Conservation (phyloP, 2,888 invertebrate species). For the Boloria euphrosyne region DNA sequence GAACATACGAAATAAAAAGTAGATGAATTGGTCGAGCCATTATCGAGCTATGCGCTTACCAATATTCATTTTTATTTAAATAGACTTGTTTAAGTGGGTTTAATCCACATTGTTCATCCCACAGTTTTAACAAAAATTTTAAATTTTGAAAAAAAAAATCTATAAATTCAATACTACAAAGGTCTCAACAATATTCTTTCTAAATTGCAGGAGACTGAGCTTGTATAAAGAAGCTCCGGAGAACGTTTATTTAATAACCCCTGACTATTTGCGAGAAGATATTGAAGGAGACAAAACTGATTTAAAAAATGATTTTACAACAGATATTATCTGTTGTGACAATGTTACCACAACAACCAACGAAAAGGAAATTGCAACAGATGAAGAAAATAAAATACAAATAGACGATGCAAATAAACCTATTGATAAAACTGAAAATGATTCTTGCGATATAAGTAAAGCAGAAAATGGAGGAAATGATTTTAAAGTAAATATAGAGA, state of each 20-base stretch:
- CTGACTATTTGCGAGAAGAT: conserved; percentile 50
- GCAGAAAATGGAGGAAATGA: conserved; percentile 4
- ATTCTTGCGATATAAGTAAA: not conserved
- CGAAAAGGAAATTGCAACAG: not conserved
- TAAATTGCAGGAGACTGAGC: conserved; percentile 53
- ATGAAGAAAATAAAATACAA: not conserved
- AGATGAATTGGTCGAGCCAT: too few species aligned
- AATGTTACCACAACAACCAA: not conserved
- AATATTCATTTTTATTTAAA: too few species aligned
- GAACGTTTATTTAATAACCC: conserved; percentile 56
- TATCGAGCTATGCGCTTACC: too few species aligned
- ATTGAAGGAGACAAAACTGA: conserved; percentile 33
- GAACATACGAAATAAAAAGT: too few species aligned
- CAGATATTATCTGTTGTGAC: not conserved
- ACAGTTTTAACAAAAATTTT: too few species aligned
- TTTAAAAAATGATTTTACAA: not conserved
- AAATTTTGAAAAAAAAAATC: too few species aligned
- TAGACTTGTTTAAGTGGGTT: too few species aligned
- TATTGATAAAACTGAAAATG: too few species aligned
- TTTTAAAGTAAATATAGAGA: not conserved
- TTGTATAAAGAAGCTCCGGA: conserved; percentile 58
- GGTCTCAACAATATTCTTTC: not conserved
- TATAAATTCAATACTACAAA: too few species aligned
- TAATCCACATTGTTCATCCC: too few species aligned
- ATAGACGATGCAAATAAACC: too few species aligned